phyloP scores from a whole-genome alignment of 1,140 invertebrate species.

The Drosophila sproati region DNA sequence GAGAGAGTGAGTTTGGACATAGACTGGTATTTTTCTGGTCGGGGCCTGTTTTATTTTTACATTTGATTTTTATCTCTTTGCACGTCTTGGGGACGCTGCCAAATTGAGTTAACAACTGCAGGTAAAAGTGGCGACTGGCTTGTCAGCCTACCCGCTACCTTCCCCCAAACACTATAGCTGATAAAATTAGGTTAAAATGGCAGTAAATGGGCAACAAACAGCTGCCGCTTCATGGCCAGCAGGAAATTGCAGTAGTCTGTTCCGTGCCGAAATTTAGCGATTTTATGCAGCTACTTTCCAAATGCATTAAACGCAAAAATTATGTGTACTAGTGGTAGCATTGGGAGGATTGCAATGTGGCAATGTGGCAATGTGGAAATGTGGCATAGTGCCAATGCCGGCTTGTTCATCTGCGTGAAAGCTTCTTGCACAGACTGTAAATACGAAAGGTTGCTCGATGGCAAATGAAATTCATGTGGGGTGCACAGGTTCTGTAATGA shows the following conservation, averaged over 20 bases:
- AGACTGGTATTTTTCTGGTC: constrained; percentile 21
- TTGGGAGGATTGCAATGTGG: neutral
- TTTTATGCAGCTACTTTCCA: constrained; percentile 51
- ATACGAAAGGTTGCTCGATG: neutral
- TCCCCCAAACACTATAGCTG: constrained; percentile 27
- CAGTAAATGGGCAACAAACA: constrained; percentile 69
- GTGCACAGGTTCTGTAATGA: constrained; percentile 35
- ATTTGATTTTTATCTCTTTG: constrained; percentile 68
- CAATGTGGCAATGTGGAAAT: constrained; percentile 9
- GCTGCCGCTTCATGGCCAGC: constrained; percentile 35
- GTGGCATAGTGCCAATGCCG: constrained; percentile 9
- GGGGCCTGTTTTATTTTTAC: constrained; percentile 37
- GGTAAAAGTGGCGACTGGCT: constrained; percentile 44
- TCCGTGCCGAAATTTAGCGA: constrained; percentile 35
- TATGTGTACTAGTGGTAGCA: constrained; percentile 24
- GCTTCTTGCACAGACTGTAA: constrained; percentile 25
- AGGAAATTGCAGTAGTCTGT: constrained; percentile 11
- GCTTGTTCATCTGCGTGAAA: constrained; percentile 35
- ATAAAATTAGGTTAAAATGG: constrained; percentile 80
- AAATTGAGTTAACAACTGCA: constrained; percentile 64
- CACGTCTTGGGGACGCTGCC: constrained; percentile 39
- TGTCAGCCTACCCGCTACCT: neutral
- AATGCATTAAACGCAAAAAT: constrained; percentile 53
- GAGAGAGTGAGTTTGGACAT: constrained; percentile 32
- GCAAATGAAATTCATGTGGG: constrained; percentile 24